Evolutionary conservation across 2,888 invertebrate species (phyloP).

Genomic region (Andrena flavipes): DNA sequence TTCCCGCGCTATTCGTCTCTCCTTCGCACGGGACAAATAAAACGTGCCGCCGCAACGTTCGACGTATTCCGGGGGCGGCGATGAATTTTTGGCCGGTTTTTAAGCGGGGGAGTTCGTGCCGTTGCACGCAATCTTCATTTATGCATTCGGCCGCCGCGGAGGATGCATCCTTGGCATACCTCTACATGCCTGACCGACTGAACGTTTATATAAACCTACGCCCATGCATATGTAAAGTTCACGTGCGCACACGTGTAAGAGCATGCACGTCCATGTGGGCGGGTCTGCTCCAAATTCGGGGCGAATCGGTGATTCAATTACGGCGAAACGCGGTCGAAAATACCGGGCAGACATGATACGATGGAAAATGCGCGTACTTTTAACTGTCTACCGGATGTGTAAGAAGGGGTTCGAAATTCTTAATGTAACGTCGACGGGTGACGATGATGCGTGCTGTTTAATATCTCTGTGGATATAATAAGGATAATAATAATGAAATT

Average conservation of each 20-base stretch:
- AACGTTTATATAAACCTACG: constrained; percentile 15
- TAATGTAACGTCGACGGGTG: too few species aligned
- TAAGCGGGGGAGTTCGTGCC: constrained; percentile 29
- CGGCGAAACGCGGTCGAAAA: constrained; percentile 39
- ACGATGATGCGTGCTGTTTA: too few species aligned
- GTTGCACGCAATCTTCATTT: constrained; percentile 52
- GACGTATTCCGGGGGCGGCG: constrained; percentile 22
- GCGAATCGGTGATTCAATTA: constrained; percentile 59
- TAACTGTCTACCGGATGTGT: background rate
- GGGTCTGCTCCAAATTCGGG: constrained; percentile 44
- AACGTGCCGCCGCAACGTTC: constrained; percentile 36
- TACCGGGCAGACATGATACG: constrained; percentile 27
- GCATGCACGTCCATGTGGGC: background rate
- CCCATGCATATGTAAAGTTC: background rate
- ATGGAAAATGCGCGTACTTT: constrained; percentile 15
- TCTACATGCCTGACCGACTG: constrained; percentile 11
- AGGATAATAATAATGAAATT: too few species aligned
- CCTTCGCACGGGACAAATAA: constrained; percentile 21
- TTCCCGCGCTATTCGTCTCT: constrained; percentile 10
- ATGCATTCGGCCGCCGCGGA: constrained; percentile 37
- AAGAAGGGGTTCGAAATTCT: background rate
- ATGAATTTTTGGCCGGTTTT: constrained; percentile 19
- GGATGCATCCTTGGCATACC: constrained; percentile 41
- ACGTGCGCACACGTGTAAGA: background rate
- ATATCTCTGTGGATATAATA: too few species aligned